These are phyloP conservation scores for Heliconius congener DNA, from an alignment of 1,140 invertebrate genomes.

Conservation along the genomic window DNA sequence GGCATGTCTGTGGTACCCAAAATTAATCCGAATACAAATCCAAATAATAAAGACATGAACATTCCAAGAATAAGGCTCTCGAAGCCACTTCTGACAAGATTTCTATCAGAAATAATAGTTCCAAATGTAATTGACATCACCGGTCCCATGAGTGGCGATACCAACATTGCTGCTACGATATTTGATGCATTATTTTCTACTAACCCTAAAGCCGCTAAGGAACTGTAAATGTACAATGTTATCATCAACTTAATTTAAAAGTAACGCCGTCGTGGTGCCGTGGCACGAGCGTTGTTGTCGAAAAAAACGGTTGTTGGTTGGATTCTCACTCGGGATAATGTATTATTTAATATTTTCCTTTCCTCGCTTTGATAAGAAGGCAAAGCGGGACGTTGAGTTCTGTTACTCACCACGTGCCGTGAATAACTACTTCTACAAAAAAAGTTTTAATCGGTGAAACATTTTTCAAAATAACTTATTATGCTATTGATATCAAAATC, in stretches of 20 bases:
- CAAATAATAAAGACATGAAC: conserved; percentile 87
- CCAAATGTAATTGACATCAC: conserved; percentile 94
- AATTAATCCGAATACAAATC: conserved; percentile 90
- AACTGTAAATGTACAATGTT: conserved; percentile 59
- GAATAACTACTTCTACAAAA: background rate
- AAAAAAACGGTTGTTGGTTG: too few species aligned
- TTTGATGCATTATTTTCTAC: conserved; percentile 87
- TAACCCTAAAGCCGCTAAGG: conserved; percentile 82
- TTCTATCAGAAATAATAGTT: conserved; percentile 88
- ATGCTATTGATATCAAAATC: background rate
- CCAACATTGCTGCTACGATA: conserved; percentile 93
- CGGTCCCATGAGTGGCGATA: conserved; percentile 93
- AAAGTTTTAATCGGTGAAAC: background rate
- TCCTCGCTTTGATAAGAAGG: too few species aligned
- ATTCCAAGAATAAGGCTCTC: conserved; percentile 87
- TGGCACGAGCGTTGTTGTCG: too few species aligned
- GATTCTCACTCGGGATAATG: too few species aligned
- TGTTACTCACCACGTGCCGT: too few species aligned
- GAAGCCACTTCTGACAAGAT: conserved; percentile 84
- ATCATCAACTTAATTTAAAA: background rate
- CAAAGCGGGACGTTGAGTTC: too few species aligned
- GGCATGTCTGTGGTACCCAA: conserved; percentile 87
- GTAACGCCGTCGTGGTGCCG: background rate
- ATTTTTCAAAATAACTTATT: background rate
- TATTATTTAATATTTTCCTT: too few species aligned